Conservation (phyloP, 1,140 invertebrate species). For the Drosophila seguyi region DNA sequence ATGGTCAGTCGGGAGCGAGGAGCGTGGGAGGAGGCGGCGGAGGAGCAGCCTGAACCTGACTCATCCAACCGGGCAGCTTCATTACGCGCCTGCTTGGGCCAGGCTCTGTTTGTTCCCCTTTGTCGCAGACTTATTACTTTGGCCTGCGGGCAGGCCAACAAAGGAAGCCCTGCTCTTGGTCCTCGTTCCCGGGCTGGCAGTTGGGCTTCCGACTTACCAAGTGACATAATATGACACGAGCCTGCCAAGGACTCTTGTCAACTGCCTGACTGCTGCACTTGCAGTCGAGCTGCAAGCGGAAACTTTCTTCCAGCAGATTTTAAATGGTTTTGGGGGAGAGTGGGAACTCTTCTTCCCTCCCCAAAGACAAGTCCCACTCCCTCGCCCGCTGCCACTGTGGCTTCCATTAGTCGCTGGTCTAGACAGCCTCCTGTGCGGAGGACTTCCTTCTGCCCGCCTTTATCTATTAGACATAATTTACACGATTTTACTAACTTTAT, state of each 20-base stretch:
- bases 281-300: slow-evolving; percentile 13
- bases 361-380: neutral
- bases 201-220: slow-evolving; percentile 11
- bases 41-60: slow-evolving; percentile 37
- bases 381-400: neutral
- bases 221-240: slow-evolving; percentile 53
- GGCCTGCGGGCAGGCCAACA: slow-evolving; percentile 56
- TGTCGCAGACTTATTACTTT: slow-evolving; percentile 61
- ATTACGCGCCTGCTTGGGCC: slow-evolving; percentile 55
- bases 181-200: neutral
- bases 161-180: slow-evolving; percentile 33
- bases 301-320: slow-evolving; percentile 26
- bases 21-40: neutral
- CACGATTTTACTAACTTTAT: slow-evolving; percentile 78
- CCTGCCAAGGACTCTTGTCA: slow-evolving; percentile 38
- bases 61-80: slow-evolving; percentile 55
- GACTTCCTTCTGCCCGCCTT: slow-evolving; percentile 41
- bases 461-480: slow-evolving; percentile 84
- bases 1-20: slow-evolving; percentile 32
- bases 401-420: slow-evolving; percentile 59
- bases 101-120: slow-evolving; percentile 34
- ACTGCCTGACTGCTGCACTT: slow-evolving; percentile 30
- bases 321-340: neutral
- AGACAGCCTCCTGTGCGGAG: slow-evolving; percentile 45
- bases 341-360: neutral